Base-by-base conservation (phyloP, 2,888 invertebrate species). In the Cephalotes varians region DNA sequence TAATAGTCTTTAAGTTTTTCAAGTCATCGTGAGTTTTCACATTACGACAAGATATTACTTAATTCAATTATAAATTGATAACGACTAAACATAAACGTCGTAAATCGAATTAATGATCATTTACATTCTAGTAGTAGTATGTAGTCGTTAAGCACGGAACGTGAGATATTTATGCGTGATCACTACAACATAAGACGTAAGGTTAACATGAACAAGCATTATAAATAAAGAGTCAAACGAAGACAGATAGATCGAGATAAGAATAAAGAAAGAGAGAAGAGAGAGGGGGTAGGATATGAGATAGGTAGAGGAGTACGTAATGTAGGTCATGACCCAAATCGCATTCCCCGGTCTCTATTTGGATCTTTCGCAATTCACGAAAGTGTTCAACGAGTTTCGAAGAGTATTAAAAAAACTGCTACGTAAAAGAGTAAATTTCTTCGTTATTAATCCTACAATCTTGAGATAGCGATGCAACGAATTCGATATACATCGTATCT, bases 321-420 rank as follows among this genome's bases (percentile, higher is more conserved):
- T 89, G 84, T 89, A 62, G 90, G 89, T 88, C 89, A 83, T 86
- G 88, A 90, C 89, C 90, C 82, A 90, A 90, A 89, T 89, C 86
- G 82, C 79, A 84, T 74, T 83, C 80, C 60, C 25, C 77, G 83
- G 81, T 76, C 87, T 86, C 83, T 83, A 87, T 87, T 90, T 58
- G 77, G 54, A 81, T 90, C 90, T 90, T 89, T 89, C 90, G 88
- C 84, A 90, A 89, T 85, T 82, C 83, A 82, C 44, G 88, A 90
- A 90, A 88, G 86, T 89, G 88, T 84, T 85, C 82, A 86, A 80
- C 86, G 83, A 86, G 81, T 87, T 89, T 85, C 85, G 76, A 85
- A 72, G 12, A 87, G 82, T 47, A 37, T 49, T 60, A 25, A 79
- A 77, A 54, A 9, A 54, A 77, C 7, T 40, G 25, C 25, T 21